These are phyloP conservation scores for Oligia fasciuncula DNA, from an alignment of 2,888 invertebrate genomes.

Conservation along the genomic window DNA sequence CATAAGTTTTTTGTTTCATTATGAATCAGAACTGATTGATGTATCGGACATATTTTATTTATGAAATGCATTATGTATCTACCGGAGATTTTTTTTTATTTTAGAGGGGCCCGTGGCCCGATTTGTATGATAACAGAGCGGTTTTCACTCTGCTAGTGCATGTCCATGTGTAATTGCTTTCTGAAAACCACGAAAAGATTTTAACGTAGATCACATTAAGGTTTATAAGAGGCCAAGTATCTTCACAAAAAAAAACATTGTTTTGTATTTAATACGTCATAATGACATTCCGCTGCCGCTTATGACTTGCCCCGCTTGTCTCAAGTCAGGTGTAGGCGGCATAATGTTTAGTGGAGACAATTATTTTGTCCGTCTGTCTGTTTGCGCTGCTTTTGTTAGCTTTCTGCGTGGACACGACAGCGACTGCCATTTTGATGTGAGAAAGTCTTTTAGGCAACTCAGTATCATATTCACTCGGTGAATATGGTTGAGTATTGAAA, in stretches of 20 bases:
- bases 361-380: conserved; percentile 84
- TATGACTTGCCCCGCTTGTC: conserved; percentile 61
- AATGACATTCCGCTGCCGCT: conserved; percentile 18
- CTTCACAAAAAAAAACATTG: neutral
- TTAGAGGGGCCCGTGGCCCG: no score
- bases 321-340: conserved; percentile 78
- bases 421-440: conserved; percentile 61
- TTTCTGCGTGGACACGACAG: conserved; percentile 64
- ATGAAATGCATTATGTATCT: conserved; percentile 36
- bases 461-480: neutral
- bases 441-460: conserved; percentile 7
- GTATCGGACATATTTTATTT: conserved; percentile 32
- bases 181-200: neutral
- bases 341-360: conserved; percentile 81
- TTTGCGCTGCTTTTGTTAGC: conserved; percentile 69
- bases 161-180: neutral
- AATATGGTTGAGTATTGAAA: neutral
- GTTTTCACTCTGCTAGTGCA: neutral
- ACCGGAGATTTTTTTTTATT: no score
- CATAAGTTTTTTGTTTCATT: conserved; percentile 38
- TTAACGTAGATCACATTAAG: neutral
- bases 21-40: conserved; percentile 24
- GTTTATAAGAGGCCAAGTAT: neutral
- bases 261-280: neutral
- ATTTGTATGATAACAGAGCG: neutral